Conservation (phyloP, 2,113 vertebrate species). For the Syngnathus floridae region DNA sequence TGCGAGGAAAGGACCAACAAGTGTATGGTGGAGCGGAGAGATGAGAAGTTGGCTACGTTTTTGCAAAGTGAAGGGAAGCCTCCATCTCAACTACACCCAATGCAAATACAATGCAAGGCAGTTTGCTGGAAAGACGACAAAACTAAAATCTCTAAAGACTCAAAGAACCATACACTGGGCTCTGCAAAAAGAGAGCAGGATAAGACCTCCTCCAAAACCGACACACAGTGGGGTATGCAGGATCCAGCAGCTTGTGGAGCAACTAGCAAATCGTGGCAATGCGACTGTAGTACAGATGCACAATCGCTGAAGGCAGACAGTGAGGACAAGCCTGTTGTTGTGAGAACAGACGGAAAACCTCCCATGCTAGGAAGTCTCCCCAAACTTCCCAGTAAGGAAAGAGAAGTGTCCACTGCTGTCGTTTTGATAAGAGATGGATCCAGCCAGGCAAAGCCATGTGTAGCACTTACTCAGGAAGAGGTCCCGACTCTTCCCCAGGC, state of each 20-base stretch:
- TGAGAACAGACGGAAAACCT: conserved; percentile 35
- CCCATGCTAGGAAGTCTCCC: conserved; percentile 52
- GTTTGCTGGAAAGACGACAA: conserved; percentile 69
- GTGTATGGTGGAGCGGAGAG: conserved; percentile 11
- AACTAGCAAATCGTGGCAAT: conserved; percentile 5
- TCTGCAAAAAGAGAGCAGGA: conserved; percentile 25
- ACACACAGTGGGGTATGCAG: conserved; percentile 7
- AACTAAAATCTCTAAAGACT: conserved; percentile 35
- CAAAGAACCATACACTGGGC: conserved; percentile 13
- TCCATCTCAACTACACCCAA: conserved; percentile 45
- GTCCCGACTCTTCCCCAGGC: conserved; percentile 8
- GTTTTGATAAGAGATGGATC: conserved; percentile 62
- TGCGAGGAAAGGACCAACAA: background rate
- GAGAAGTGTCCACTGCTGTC: conserved; percentile 68
- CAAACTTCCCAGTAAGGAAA: conserved; percentile 64
- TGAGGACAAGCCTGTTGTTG: conserved; percentile 16
- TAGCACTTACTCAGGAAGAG: conserved; percentile 35
- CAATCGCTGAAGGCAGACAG: conserved; percentile 29
- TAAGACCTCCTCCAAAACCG: conserved; percentile 15
- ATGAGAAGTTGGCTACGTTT: conserved; percentile 26
- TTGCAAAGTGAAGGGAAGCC: conserved; percentile 32
- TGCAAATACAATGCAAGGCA: conserved; percentile 73
- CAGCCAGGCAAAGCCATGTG: conserved; percentile 35
- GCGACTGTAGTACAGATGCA: conserved; percentile 11
- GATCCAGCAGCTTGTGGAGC: conserved; percentile 3